A percentile compares a stretch with the other conserved stretches of the same genome.
These are phyloP conservation scores for Anthonomus grandis DNA, from an alignment of 1,140 invertebrate genomes.

Conservation along the genomic window DNA sequence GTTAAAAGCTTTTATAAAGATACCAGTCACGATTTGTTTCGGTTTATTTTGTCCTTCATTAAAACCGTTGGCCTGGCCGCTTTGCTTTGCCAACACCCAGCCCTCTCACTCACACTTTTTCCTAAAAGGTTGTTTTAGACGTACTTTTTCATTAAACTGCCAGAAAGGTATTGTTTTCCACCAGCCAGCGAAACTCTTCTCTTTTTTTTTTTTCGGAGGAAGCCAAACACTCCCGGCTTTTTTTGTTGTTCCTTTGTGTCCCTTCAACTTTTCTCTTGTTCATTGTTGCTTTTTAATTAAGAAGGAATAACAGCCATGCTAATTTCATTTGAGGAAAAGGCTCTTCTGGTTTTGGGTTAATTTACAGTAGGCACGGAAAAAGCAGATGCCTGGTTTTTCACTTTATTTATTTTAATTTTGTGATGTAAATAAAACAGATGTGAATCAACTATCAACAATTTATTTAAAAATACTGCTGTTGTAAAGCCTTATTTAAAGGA, in stretches of 20 bases:
- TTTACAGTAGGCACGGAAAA: no score
- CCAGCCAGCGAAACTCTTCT: conserved; percentile 12
- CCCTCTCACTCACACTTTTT: conserved; percentile 13
- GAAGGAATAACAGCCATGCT: conserved; percentile 10
- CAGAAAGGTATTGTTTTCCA: conserved; percentile 10
- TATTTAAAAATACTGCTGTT: no score
- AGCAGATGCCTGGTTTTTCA: no score
- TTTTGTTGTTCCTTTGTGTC: conserved; percentile 8
- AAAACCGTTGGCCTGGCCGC: conserved; percentile 1
- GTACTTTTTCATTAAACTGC: conserved; percentile 20
- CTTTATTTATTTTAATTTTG: no score
- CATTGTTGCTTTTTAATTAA: conserved; percentile 1
- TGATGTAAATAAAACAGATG: no score
- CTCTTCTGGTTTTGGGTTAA: no score
- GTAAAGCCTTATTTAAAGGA: no score
- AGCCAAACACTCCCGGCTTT: conserved; percentile 20
- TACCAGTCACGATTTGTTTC: conserved; percentile 21
- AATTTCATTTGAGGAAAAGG: no score
- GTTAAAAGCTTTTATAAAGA: conserved; percentile 12
- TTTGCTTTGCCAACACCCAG: background rate
- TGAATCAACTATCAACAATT: no score
- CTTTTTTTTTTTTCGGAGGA: background rate
- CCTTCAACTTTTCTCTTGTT: background rate
- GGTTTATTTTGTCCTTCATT: conserved; percentile 21
- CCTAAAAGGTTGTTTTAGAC: conserved; percentile 20